Conservation (phyloP, 2,888 invertebrate genomes). For the Clitarchus hookeri region DNA sequence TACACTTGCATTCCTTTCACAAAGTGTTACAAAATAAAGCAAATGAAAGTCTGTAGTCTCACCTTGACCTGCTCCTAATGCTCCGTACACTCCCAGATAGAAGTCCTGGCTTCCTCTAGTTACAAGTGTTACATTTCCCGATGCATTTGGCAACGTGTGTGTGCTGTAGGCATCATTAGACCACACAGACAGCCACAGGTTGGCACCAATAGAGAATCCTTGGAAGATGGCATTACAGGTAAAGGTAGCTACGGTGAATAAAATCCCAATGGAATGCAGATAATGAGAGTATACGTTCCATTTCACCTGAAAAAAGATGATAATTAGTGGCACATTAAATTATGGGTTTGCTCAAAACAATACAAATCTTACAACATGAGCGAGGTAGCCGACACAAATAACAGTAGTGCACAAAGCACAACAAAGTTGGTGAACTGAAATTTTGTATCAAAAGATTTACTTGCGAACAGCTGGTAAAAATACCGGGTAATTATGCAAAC, state of each 20-base stretch:
- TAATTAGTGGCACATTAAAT: too few species aligned
- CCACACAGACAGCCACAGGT: conserved; percentile 84
- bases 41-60: neutral
- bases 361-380: too few species aligned
- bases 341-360: too few species aligned
- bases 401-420: too few species aligned
- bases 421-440: too few species aligned
- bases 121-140: conserved; percentile 57
- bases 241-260: conserved; percentile 73
- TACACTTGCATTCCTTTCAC: neutral
- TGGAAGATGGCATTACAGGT: conserved; percentile 81
- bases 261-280: conserved; percentile 79
- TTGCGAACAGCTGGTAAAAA: too few species aligned
- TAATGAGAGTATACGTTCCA: conserved; percentile 89
- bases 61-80: conserved; percentile 79
- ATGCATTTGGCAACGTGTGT: conserved; percentile 46
- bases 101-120: conserved; percentile 64
- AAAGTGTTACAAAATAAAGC: neutral
- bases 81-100: conserved; percentile 89
- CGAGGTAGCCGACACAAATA: too few species aligned
- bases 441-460: too few species aligned
- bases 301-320: conserved; percentile 73
- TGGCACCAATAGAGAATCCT: conserved; percentile 84
- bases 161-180: conserved; percentile 67
- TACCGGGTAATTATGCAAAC: too few species aligned